Evolutionary conservation across 2,888 invertebrate genomes (phyloP), one percentile per base, ranked within the genome.

Genomic region (Drosophila picticornis): DNA sequence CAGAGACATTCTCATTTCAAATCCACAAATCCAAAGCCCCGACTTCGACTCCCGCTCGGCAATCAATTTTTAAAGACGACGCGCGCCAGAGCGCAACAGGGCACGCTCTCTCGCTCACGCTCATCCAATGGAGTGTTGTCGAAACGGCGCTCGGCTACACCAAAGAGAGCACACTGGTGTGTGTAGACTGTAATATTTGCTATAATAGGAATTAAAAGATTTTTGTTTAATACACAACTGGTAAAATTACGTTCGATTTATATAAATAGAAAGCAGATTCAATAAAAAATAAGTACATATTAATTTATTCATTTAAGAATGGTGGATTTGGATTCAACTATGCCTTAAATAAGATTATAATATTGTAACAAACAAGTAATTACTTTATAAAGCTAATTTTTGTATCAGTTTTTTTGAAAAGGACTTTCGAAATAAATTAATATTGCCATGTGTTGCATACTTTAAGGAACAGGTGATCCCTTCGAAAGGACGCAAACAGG

Each of bases 1-100:
- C 88, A 87, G 77, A 65, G 65, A 57, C 69, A 77, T 60, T 66
- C 78, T 77, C 78, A 84, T 68, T 75, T 75, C 78, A 67, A 86
- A 72, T 64, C 63, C 67, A 52, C 38, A 86, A 70, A 66, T 66
- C 69, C 66, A 73, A 71, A 72, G 62, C 62, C 65, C 36, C 74
- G 78, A 74, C 74, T 73, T 73, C 70, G 69, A 66, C 75, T 72
- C 72, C 57, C 31, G 68, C 72, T 77, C 71, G 72, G 89, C 84
- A 86, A 88, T 90, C 84, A 86, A 83, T 88, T 88, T 88, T 77
- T 66, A 86, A 90, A 86, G 90, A 86, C 76, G 85, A 80, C 85
- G 90, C 85, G 81, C 85, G 85, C 90, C 90, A 82, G 84, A 87
- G 88, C 84, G 77, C 86, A 81, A 76, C 84, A 71, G 31, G 76